Conservation (phyloP, 2,888 invertebrate species). For the Noctua janthina region DNA sequence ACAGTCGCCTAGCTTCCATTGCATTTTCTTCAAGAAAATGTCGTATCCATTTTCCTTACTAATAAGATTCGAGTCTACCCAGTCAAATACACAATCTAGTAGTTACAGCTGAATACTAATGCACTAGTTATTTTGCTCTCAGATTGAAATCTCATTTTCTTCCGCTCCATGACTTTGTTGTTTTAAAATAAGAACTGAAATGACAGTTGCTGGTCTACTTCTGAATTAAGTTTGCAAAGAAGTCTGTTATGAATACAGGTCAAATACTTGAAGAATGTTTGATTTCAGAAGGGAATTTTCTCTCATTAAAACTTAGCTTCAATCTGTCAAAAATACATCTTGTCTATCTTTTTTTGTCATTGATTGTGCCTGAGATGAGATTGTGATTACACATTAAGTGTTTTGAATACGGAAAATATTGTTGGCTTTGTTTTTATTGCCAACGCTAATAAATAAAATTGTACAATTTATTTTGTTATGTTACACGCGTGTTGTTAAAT, state of each 20-base stretch:
- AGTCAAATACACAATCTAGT: slow-evolving; percentile 52
- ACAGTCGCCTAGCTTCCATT: slow-evolving; percentile 33
- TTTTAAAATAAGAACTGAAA: slow-evolving; percentile 53
- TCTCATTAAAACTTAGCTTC: background rate
- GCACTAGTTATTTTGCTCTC: slow-evolving; percentile 56
- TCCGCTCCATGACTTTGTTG: slow-evolving; percentile 44
- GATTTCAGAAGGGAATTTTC: background rate
- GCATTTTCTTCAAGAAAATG: slow-evolving; percentile 52
- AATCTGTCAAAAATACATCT: background rate
- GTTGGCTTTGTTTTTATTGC: background rate
- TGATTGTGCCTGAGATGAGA: too few species aligned
- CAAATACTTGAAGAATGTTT: slow-evolving; percentile 8
- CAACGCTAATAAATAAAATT: background rate
- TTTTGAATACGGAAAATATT: background rate
- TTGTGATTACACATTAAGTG: too few species aligned
- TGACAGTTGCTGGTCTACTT: slow-evolving; percentile 37
- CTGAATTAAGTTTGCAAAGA: slow-evolving; percentile 9
- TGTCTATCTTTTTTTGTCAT: background rate
- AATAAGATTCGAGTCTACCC: slow-evolving; percentile 62
- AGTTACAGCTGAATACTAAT: slow-evolving; percentile 64
- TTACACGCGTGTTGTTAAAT: background rate
- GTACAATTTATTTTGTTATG: background rate
- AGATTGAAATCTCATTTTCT: slow-evolving; percentile 61
- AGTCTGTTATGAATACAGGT: background rate
- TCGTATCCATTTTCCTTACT: slow-evolving; percentile 53